Conservation (phyloP, 2,888 invertebrate species). For the Phlogophora meticulosa region DNA sequence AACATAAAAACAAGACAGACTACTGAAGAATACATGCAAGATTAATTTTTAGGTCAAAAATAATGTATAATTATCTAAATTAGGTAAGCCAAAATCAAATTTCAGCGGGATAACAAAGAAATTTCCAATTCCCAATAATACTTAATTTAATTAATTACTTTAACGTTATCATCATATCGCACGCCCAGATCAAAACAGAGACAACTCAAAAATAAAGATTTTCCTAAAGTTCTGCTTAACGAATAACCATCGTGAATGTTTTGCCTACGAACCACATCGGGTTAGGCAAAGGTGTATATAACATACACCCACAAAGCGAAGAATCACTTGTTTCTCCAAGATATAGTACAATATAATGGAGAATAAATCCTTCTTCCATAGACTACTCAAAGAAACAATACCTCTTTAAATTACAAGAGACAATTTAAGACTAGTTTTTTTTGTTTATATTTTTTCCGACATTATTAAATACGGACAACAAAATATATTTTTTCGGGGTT, state of each 20-base stretch:
- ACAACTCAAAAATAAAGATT: too few species aligned
- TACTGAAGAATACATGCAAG: background rate
- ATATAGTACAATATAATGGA: background rate
- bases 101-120: constrained; percentile 46
- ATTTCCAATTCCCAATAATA: constrained; percentile 33
- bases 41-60: too few species aligned
- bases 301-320: constrained; percentile 50
- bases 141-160: constrained; percentile 15
- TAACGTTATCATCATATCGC: constrained; percentile 28
- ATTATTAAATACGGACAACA: constrained; percentile 18
- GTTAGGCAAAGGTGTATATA: constrained; percentile 43
- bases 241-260: background rate
- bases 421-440: constrained; percentile 22
- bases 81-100: constrained; percentile 53
- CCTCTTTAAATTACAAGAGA: constrained; percentile 1
- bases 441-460: constrained; percentile 7
- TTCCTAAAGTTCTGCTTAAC: too few species aligned
- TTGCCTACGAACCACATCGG: constrained; percentile 38
- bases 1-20: background rate
- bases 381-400: constrained; percentile 1
- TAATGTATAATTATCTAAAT: too few species aligned
- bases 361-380: background rate
- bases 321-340: constrained; percentile 7
- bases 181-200: too few species aligned
- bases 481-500: constrained; percentile 32